phyloP scores from a whole-genome alignment of 2,888 invertebrate species.

The Cryptophagus acutangulus region DNA sequence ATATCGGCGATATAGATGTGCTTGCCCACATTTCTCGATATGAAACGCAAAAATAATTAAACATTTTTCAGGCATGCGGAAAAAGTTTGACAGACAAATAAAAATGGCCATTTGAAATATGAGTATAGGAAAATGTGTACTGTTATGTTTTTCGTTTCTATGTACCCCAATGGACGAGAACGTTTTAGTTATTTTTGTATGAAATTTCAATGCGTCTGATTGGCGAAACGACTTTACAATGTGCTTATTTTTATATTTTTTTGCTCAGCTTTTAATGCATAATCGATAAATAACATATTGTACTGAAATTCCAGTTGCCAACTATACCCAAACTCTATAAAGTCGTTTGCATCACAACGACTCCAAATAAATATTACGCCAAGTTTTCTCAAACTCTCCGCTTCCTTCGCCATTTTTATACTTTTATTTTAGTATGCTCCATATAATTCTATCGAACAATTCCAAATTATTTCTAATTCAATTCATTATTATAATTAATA shows the following conservation, averaged over 20 bases:
- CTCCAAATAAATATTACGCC: too few relatives aligned
- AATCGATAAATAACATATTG: slow-evolving; percentile 45
- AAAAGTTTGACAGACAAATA: slow-evolving; percentile 52
- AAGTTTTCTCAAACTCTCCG: too few relatives aligned
- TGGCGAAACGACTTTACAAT: slow-evolving; percentile 45
- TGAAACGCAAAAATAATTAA: slow-evolving; percentile 51
- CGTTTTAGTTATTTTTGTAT: slow-evolving; percentile 39
- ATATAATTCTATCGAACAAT: slow-evolving; percentile 13
- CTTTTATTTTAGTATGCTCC: too few relatives aligned
- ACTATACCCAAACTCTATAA: too few relatives aligned
- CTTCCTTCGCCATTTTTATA: too few relatives aligned
- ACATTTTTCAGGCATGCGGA: slow-evolving; percentile 52
- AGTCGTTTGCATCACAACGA: too few relatives aligned
- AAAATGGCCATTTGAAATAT: slow-evolving; percentile 51
- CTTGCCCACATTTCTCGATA: slow-evolving; percentile 47
- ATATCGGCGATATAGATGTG: slow-evolving; percentile 49
- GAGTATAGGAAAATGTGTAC: slow-evolving; percentile 40
- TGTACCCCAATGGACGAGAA: slow-evolving; percentile 33
- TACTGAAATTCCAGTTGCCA: slow-evolving; percentile 30
- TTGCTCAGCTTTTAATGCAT: slow-evolving; percentile 39
- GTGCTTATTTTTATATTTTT: slow-evolving; percentile 43
- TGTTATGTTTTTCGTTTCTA: slow-evolving; percentile 27
- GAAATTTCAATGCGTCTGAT: slow-evolving; percentile 44
- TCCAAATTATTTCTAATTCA: too few relatives aligned
- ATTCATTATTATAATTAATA: too few relatives aligned